Conservation (phyloP, 2,113 vertebrate genomes). For the Kryptolebias marmoratus region DNA sequence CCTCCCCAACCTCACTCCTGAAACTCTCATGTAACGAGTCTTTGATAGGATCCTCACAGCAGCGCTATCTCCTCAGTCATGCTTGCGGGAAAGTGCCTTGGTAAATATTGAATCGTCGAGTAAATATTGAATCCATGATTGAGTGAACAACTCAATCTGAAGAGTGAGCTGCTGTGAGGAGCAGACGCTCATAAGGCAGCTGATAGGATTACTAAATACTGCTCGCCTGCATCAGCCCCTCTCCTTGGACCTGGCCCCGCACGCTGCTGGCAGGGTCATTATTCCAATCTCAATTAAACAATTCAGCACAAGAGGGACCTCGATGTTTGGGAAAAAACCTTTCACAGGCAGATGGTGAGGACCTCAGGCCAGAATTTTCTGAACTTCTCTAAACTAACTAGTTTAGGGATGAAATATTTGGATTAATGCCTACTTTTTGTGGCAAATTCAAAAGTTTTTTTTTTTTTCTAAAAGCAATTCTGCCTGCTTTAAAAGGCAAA, state of each 20-base stretch:
- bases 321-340: conserved; percentile 28
- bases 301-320: conserved; percentile 26
- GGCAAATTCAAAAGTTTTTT: conserved; percentile 42
- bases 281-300: conserved; percentile 57
- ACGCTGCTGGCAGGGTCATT: conserved; percentile 47
- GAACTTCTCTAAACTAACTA: conserved; percentile 45
- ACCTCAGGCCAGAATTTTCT: conserved; percentile 29
- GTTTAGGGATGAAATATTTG: conserved; percentile 41
- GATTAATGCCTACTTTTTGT: conserved; percentile 35
- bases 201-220: conserved; percentile 70
- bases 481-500: conserved; percentile 34
- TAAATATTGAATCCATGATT: conserved; percentile 73
- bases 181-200: conserved; percentile 39
- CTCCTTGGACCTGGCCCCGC: conserved; percentile 20
- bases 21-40: conserved; percentile 45
- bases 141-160: conserved; percentile 68
- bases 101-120: conserved; percentile 68
- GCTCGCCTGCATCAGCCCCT: conserved; percentile 30
- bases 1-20: conserved; percentile 7
- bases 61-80: conserved; percentile 38
- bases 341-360: conserved; percentile 26
- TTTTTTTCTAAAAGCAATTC: conserved; percentile 46
- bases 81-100: conserved; percentile 33
- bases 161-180: conserved; percentile 47
- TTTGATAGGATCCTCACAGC: conserved; percentile 44